A percentile compares a stretch with the other conserved stretches of the same genome.
Evolutionary conservation across 2,113 vertebrate species (phyloP).

Genomic region (Hoplias malabaricus): DNA sequence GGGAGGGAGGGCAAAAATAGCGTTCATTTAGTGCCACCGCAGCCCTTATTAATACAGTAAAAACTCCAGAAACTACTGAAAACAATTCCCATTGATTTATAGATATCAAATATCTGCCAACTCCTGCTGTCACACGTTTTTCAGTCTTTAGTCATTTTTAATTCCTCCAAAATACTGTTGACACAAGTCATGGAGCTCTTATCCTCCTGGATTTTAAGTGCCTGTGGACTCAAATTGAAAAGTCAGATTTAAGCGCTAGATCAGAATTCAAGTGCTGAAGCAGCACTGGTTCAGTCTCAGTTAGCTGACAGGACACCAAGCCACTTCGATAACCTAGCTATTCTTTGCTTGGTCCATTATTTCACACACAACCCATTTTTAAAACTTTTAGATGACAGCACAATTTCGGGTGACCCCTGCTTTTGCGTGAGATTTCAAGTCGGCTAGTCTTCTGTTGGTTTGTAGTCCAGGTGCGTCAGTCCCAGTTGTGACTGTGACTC

Average conservation of each 20-base stretch:
- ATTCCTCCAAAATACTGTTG: constrained; percentile 44
- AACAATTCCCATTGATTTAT: constrained; percentile 40
- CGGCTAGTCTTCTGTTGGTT: constrained; percentile 30
- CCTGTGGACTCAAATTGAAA: constrained; percentile 24
- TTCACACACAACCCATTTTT: constrained; percentile 56
- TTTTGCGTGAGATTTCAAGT: not conserved
- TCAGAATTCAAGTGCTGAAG: constrained; percentile 38
- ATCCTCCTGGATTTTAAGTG: constrained; percentile 12
- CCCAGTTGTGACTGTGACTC: not conserved
- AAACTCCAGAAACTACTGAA: constrained; percentile 50
- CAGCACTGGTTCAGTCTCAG: not conserved
- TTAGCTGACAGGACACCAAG: constrained; percentile 15
- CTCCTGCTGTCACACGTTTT: not conserved
- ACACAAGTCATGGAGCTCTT: not conserved
- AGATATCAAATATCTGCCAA: constrained; percentile 16
- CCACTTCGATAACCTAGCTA: constrained; percentile 1
- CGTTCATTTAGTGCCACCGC: constrained; percentile 39
- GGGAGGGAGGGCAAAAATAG: not conserved
- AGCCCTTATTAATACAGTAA: constrained; percentile 43
- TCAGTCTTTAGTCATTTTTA: not conserved
- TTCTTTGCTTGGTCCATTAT: constrained; percentile 34
- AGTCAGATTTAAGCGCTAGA: constrained; percentile 16
- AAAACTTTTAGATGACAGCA: constrained; percentile 40
- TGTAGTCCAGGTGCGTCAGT: constrained; percentile 42
- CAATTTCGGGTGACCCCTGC: not conserved